Evolutionary conservation across 1,140 invertebrate species (phyloP), one percentile per base, ranked within the genome.

Genomic region (Drosophila sproati): DNA sequence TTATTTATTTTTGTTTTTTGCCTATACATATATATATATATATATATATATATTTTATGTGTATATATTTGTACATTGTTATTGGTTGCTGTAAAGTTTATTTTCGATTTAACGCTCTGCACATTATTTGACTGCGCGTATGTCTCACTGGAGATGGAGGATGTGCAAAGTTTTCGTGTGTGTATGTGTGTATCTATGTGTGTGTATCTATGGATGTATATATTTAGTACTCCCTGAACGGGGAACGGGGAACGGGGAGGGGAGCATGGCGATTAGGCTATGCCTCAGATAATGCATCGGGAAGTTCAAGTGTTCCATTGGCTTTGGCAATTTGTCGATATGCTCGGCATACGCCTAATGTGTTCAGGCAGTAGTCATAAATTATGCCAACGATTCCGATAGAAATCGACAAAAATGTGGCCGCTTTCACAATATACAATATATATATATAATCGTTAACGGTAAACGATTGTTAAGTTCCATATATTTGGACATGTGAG

Each of bases 41-140:
- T 31, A 52, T 52, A 41, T 41, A 43, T n/a, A 43, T 39, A 8
- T 28, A n/a, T 29, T 59, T 10, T 71, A 12, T 62, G 55, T 54
- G 37, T 20, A 50, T 45, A 39, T 62, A 31, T 48, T 32, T 12
- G 50, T 28, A 45, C 45, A 57, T 76, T 60, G 68, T 64, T 43
- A 56, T 63, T 51, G 48, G 55, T 66, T 72, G 51, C 50, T 51
- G 45, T 50, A 70, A 75, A 78, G 72, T 78, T 78, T 71, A 75
- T 71, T 76, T 76, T 78, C 73, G 73, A 78, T 78, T 78, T 78
- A 70, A 66, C 73, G 77, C 77, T 78, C 34, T 75, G 76, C 66
- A 64, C 73, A 64, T 70, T 75, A 55, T 66, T 75, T 70, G 56
- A 51, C 52, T 52, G 29, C 39, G 31, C 47, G 51, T 52, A n/a